These are phyloP conservation scores for Glyphotaelius pellucidus DNA, from an alignment of 2,888 invertebrate species.

Conservation along the genomic window DNA sequence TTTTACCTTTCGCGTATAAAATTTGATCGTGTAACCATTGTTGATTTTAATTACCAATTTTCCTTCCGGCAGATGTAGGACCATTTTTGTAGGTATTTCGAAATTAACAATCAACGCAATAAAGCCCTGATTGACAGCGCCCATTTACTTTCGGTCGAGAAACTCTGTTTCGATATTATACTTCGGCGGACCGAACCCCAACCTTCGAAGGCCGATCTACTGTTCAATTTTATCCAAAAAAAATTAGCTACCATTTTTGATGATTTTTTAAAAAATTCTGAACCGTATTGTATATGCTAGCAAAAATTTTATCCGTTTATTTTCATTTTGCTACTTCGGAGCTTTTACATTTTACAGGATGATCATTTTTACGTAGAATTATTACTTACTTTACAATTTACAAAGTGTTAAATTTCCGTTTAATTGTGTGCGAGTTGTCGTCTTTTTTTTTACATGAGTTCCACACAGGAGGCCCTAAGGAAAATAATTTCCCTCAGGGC, in stretches of 20 bases:
- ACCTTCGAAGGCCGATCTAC: background rate
- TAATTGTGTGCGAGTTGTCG: too few species aligned
- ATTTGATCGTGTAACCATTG: background rate
- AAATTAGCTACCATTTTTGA: background rate
- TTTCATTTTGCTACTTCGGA: too few species aligned
- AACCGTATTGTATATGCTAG: too few species aligned
- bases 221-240: background rate
- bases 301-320: too few species aligned
- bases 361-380: too few species aligned
- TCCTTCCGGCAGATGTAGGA: background rate
- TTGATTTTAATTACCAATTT: conserved; percentile 2
- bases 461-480: too few species aligned
- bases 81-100: background rate
- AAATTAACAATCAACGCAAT: background rate
- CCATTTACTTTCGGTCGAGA: background rate
- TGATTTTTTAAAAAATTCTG: too few species aligned
- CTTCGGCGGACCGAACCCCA: background rate
- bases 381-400: too few species aligned
- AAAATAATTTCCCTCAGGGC: too few species aligned
- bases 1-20: conserved; percentile 36
- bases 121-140: background rate
- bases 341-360: too few species aligned
- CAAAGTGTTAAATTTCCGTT: too few species aligned
- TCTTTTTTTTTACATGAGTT: too few species aligned
- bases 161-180: background rate